Base-by-base conservation (phyloP, 2,888 invertebrate genomes). In the Ferdinandea cuprea region DNA sequence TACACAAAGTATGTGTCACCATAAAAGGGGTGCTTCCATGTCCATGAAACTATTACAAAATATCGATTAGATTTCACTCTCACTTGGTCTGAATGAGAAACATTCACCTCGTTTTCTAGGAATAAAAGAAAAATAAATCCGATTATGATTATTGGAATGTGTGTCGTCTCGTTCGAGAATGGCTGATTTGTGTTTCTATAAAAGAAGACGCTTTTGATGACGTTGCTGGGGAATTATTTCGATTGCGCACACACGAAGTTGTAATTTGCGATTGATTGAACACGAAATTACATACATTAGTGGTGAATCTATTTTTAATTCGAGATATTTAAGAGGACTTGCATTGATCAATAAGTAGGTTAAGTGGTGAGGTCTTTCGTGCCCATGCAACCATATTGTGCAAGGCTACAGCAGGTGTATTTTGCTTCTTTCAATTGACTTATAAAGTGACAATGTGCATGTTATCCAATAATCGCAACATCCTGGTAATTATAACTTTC, bases 41-140 rank as follows among this genome's bases (percentile, higher is more conserved):
- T 80, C 74, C 80, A 74, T 80, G 80, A 80, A 80, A 63, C 69
- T 74, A 80, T 80, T 80, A 74, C 80, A 80, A 80, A 74, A 74
- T 80, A 80, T 80, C 74, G 80, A 80, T 80, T 80, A 5, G 63
- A 50, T 80, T 80, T 80, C 74, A 80, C 80, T 80, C 80, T 80
- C 80, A 56, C 42, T 80, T 48, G 69, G 73, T 59, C 66, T 66
- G 21, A 46, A 79, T 79, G 37, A 40, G 48, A 80, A 59, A 63
- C 80, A 69, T 80, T 80, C 74, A 80, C 80, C 80, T 80, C 50
- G 48, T 74, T 80, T 78, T 52, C 40, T 66, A 42, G 35, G 44
- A 46, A 69, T 69, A 30, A 61, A 35, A 42, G 42, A 66, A 73
- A 63, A 59, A 37, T 54, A 13, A 73, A 65, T 76, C 69, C 46